These are phyloP conservation scores for Lutjanus erythropterus DNA, from an alignment of 2,113 vertebrate species.

Conservation along the genomic window DNA sequence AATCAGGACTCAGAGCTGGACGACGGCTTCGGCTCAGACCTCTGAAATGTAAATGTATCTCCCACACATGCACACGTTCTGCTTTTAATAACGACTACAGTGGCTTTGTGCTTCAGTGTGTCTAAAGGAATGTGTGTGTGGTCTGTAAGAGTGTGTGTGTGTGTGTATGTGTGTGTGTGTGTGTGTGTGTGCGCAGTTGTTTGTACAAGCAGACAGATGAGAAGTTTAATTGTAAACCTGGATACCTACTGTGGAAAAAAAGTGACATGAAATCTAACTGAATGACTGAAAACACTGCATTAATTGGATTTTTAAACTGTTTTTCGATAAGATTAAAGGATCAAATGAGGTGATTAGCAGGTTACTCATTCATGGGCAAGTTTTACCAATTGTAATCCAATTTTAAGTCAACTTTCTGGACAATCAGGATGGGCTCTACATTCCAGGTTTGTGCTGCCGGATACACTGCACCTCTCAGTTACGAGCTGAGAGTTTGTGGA, in stretches of 20 bases:
- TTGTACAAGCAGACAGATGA: too few relatives aligned
- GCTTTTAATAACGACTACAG: slow-evolving; percentile 2
- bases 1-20: slow-evolving; percentile 20
- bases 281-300: neutral
- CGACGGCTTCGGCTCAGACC: slow-evolving; percentile 7
- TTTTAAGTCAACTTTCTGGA: neutral
- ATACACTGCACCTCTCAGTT: neutral
- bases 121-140: slow-evolving; percentile 10
- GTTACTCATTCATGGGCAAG: neutral
- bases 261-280: neutral
- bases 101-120: slow-evolving; percentile 11
- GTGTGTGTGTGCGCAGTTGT: slow-evolving; percentile 6
- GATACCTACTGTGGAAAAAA: neutral
- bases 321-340: neutral
- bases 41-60: slow-evolving; percentile 28
- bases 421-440: neutral
- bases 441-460: neutral
- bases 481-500: neutral
- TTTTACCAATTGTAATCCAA: neutral
- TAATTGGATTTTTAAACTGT: neutral
- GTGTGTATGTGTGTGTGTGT: neutral
- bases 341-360: neutral
- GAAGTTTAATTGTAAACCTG: too few relatives aligned
- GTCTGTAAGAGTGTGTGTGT: neutral
- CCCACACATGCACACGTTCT: slow-evolving; percentile 10